Evolutionary conservation across 2,113 vertebrate species (phyloP).

Genomic region (Macrotus californicus): DNA sequence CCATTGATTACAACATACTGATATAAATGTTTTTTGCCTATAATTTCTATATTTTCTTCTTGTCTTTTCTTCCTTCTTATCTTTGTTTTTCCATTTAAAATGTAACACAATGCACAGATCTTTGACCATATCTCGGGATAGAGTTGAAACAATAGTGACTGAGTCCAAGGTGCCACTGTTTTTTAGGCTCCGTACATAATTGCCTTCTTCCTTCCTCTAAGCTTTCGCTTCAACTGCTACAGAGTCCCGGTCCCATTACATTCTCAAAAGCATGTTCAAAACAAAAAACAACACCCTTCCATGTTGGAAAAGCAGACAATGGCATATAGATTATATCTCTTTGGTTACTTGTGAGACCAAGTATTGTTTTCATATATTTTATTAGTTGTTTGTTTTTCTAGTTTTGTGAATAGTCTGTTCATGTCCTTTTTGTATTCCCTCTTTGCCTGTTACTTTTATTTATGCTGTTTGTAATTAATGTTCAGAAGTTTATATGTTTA

Average conservation of each 20-base stretch:
- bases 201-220: not conserved
- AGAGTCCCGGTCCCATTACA: not conserved
- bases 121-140: not conserved
- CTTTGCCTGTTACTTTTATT: not conserved
- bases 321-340: not conserved
- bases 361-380: not conserved
- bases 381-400: not conserved
- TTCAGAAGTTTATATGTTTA: not conserved
- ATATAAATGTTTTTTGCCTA: not conserved
- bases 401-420: not conserved
- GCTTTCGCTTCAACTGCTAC: not conserved
- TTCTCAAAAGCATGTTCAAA: not conserved
- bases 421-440: not conserved
- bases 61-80: not conserved
- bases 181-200: not conserved
- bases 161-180: not conserved
- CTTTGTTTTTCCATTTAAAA: not conserved
- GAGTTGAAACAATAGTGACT: not conserved
- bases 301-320: not conserved
- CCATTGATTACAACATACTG: not conserved
- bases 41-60: not conserved
- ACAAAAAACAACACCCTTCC: not conserved
- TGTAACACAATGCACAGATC: not conserved
- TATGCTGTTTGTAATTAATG: not conserved
- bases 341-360: not conserved